These are phyloP conservation scores for Ceratotherium simum DNA, from an alignment of 2,113 vertebrate species.

Conservation along the genomic window DNA sequence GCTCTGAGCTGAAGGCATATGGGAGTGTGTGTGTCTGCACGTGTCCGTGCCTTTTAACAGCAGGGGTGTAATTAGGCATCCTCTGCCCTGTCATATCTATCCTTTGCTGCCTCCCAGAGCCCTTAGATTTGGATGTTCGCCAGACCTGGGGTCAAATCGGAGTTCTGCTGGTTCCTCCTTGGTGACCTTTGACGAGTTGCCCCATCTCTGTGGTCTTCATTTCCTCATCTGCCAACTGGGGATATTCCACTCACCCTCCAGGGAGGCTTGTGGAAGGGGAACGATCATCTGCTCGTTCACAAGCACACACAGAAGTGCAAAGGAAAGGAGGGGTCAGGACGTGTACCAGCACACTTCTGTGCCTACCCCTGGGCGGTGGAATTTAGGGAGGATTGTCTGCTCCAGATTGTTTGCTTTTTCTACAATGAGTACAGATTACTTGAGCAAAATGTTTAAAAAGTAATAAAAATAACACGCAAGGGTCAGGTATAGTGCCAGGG, in stretches of 20 bases:
- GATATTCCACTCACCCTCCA: neutral
- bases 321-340: neutral
- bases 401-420: neutral
- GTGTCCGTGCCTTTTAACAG: neutral
- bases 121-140: neutral
- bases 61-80: neutral
- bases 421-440: neutral
- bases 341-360: rapidly evolving
- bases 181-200: neutral
- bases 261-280: neutral
- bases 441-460: neutral
- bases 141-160: neutral
- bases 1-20: neutral
- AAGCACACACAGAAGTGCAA: no score
- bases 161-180: neutral
- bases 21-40: neutral
- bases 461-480: neutral
- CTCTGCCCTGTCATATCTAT: neutral
- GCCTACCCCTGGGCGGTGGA: neutral
- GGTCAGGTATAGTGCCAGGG: neutral
- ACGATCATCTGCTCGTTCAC: neutral
- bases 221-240: neutral
- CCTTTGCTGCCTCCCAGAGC: neutral
- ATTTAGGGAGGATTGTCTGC: neutral
- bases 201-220: neutral